Conservation (phyloP, 2,797 vertebrate species). For the Oreortyx pictus region DNA sequence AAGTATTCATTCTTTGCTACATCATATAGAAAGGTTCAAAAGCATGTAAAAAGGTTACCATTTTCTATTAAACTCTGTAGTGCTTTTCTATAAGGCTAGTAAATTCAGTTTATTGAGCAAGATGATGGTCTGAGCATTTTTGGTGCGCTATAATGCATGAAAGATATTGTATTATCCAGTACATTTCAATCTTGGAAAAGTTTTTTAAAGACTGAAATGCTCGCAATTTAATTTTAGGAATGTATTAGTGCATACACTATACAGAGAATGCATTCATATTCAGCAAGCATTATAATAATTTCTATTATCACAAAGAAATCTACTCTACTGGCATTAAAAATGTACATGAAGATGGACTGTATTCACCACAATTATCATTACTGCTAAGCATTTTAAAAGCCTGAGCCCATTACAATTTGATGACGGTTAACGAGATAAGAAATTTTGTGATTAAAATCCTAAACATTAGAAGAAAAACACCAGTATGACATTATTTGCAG, state of each 20-base stretch:
- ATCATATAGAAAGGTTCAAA: constrained; percentile 14
- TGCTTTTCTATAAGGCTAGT: constrained; percentile 34
- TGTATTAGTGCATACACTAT: constrained; percentile 17
- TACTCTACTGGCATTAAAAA: constrained; percentile 56
- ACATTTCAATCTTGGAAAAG: constrained; percentile 52
- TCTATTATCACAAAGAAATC: constrained; percentile 63
- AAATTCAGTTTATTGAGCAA: constrained; percentile 53
- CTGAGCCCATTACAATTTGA: constrained; percentile 41
- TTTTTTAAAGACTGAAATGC: constrained; percentile 55
- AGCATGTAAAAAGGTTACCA: constrained; percentile 4
- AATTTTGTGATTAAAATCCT: constrained; percentile 54
- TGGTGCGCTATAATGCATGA: constrained; percentile 33
- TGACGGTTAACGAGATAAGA: constrained; percentile 37
- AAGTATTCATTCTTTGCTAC: background rate
- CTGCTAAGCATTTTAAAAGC: constrained; percentile 57
- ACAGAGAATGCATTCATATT: constrained; percentile 53
- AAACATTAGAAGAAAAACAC: constrained; percentile 29
- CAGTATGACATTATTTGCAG: background rate
- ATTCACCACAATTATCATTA: constrained; percentile 50
- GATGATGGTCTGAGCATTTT: constrained; percentile 42
- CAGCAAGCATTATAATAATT: constrained; percentile 48
- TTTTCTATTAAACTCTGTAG: constrained; percentile 47
- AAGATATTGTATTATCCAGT: constrained; percentile 35
- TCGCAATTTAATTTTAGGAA: constrained; percentile 65
- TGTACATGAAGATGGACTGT: constrained; percentile 40